A percentile compares a stretch with the other conserved stretches of the same genome.
Evolutionary conservation across 2,888 invertebrate genomes (phyloP).

Genomic region (Diarsia mendica): DNA sequence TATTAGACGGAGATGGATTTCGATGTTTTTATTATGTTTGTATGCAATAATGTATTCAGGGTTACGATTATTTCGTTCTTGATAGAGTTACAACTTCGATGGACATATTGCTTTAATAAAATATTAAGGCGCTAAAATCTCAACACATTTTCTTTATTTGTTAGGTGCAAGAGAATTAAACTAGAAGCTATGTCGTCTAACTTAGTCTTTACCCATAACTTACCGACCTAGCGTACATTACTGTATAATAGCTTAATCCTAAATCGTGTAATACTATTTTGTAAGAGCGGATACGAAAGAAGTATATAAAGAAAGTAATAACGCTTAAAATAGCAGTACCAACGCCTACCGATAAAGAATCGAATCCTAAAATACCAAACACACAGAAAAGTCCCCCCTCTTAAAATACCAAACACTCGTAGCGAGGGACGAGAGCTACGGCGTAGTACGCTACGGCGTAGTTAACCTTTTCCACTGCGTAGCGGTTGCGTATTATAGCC

Average conservation of each 20-base stretch:
- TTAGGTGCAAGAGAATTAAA: not conserved
- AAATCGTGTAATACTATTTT: not conserved
- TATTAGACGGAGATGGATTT: not conserved
- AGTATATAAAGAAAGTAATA: conserved; percentile 1
- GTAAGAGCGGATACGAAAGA: not conserved
- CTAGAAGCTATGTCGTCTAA: not conserved
- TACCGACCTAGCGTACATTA: not conserved
- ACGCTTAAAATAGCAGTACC: conserved; percentile 9
- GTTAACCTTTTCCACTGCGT: conserved; percentile 14
- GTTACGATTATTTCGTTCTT: not conserved
- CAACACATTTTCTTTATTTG: not conserved
- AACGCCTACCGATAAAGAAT: not conserved
- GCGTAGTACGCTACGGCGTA: conserved; percentile 42
- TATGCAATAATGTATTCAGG: not conserved
- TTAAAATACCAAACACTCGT: conserved; percentile 33
- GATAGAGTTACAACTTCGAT: no score
- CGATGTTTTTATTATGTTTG: conserved; percentile 12
- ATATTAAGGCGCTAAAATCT: not conserved
- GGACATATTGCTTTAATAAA: conserved; percentile 1
- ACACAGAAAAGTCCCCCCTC: conserved; percentile 6
- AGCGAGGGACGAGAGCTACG: conserved; percentile 22
- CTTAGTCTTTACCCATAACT: not conserved
- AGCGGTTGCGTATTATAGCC: conserved; percentile 28
- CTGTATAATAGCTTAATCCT: not conserved
- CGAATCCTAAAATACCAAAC: conserved; percentile 10